Conservation (phyloP, 1,140 invertebrate species). For the Diachasmimorpha longicaudata region DNA sequence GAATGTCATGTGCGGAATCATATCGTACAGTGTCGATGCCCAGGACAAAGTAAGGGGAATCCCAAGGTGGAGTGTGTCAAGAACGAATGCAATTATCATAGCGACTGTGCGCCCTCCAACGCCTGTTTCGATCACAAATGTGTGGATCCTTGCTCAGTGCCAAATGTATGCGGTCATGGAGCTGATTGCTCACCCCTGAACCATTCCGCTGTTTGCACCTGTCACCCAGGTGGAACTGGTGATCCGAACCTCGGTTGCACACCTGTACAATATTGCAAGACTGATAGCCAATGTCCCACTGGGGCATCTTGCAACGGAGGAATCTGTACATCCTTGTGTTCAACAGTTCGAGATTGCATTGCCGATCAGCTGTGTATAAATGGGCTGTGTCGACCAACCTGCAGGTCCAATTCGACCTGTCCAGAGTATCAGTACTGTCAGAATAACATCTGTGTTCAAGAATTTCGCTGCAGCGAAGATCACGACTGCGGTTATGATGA, state of each 20-base stretch:
- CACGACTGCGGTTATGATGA: constrained; percentile 73
- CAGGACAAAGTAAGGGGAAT: constrained; percentile 77
- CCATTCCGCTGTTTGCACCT: constrained; percentile 81
- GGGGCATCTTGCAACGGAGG: constrained; percentile 82
- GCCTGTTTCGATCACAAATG: constrained; percentile 83
- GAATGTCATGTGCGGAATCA: constrained; percentile 74
- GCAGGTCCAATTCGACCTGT: constrained; percentile 76
- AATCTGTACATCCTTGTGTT: constrained; percentile 80
- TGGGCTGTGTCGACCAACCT: constrained; percentile 80
- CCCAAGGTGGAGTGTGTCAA: constrained; percentile 72
- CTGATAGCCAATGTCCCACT: constrained; percentile 78
- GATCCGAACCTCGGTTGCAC: constrained; percentile 85
- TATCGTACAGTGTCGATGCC: constrained; percentile 76
- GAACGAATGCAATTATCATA: constrained; percentile 80
- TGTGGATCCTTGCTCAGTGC: constrained; percentile 78
- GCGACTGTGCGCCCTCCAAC: constrained; percentile 73
- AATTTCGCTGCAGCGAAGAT: constrained; percentile 74
- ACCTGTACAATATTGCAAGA: constrained; percentile 77
- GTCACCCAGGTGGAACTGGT: constrained; percentile 81
- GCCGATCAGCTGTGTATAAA: constrained; percentile 81
- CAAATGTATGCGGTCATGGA: constrained; percentile 82
- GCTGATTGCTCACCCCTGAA: constrained; percentile 75
- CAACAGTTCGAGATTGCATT: constrained; percentile 79
- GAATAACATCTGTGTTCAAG: constrained; percentile 83
- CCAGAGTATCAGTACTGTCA: constrained; percentile 82